These are phyloP conservation scores for Sebastiscus tertius DNA, from an alignment of 2,797 vertebrate species.

Conservation along the genomic window DNA sequence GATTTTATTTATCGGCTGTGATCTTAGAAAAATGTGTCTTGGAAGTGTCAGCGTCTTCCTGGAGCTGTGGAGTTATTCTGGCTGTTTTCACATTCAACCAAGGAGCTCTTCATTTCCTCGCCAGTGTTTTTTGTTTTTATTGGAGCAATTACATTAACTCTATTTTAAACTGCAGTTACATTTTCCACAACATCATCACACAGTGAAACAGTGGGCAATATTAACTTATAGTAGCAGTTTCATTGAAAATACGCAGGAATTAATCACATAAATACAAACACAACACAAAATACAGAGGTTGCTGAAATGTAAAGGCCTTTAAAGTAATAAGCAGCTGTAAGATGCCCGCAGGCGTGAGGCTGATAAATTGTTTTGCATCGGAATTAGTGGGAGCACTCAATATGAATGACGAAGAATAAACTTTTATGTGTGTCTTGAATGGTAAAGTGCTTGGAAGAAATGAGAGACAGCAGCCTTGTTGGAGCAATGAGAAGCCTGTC, in stretches of 20 bases:
- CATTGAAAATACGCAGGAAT: constrained; percentile 6
- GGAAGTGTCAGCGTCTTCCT: constrained; percentile 19
- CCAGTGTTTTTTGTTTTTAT: constrained; percentile 48
- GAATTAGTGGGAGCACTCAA: constrained; percentile 17
- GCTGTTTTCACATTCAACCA: constrained; percentile 27
- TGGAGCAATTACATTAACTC: constrained; percentile 21
- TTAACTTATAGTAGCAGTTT: constrained; percentile 2
- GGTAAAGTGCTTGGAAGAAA: not conserved
- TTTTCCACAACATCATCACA: constrained; percentile 33
- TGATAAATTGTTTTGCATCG: constrained; percentile 17
- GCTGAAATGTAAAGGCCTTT: not conserved
- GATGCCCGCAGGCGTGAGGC: not conserved
- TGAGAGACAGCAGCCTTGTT: not conserved
- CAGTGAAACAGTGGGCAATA: not conserved
- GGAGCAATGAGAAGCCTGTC: not conserved
- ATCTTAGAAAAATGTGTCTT: constrained; percentile 26
- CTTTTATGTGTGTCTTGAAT: constrained; percentile 11
- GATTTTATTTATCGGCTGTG: not conserved
- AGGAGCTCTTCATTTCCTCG: constrained; percentile 30
- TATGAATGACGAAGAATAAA: constrained; percentile 23
- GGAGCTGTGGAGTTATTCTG: constrained; percentile 17
- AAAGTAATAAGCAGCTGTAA: not conserved
- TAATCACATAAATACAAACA: not conserved
- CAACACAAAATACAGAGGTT: not conserved
- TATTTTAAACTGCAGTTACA: constrained; percentile 26